Base-by-base conservation (phyloP, 1,140 invertebrate genomes). In the Acromyrmex heyeri region DNA sequence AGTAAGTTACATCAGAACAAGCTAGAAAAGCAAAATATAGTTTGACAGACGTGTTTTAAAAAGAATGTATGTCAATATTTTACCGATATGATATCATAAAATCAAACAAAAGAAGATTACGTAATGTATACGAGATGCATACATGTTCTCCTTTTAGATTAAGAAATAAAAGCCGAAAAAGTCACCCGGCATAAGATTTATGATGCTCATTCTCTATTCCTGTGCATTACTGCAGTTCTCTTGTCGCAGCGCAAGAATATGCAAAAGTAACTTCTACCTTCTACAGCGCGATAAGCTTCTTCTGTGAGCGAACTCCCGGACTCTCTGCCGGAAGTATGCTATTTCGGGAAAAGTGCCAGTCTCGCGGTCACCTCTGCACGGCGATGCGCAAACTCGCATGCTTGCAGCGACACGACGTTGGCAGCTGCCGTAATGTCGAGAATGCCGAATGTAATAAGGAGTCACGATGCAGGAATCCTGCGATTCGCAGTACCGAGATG, bases 261-360 rank as follows among this genome's bases (percentile, higher is more conserved):
- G 62, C 44, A 44, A 53, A 65, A 27, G 34, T 55, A 62, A 34
- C 65, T 69, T 69, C 30, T 44, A 27, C 44, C 61, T 38, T 62
- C 76, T 53, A 79, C 24, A 8, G 24, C 24, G 75, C 21, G 16
- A 65, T 79, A 67, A 79, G 61, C 30, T 79, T 67, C 77, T 73
- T 48, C 72, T 61, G 61, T 10, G 27, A n/a, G 62, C 0, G 16
- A 8, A 64, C 59, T 81, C 48, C 34, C 67, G 67, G 21, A 55
- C 75, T 24, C 34, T 12, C 70, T 6, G 27, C 34, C 34, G 70
- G 34, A 61, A 72, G 34, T 48, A 61, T 48, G 38, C 38, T 48
- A 61, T 83, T 48, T 61, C 69, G 79, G 14, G 69, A 61, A 73
- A 83, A 83, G 79, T 34, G 55, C 38, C 14, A 16, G 70, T 64